Evolutionary conservation across 2,797 vertebrate species (phyloP), one percentile per base, ranked within the genome.

Genomic region (Zenarchopterus dispar): DNA sequence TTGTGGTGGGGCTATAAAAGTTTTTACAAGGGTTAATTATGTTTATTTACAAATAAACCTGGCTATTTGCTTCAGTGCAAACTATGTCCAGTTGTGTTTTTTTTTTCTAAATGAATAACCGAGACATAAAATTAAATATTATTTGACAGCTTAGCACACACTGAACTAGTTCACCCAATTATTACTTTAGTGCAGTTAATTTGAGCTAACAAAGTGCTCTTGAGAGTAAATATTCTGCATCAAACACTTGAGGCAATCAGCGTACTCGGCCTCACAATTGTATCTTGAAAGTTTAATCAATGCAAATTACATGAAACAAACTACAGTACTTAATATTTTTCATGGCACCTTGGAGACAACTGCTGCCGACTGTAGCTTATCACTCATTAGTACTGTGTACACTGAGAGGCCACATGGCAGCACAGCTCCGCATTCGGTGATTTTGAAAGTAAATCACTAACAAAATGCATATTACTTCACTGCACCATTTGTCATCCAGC

Each of bases 221-320:
- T 81, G 67, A 78, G 74, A 87, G 82, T 83, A 80, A 92, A 90
- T 88, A 89, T 81, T 86, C 81, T 50, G 67, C 63, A 84, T 80
- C 75, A 77, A 67, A 82, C 71, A 84, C 87, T 89, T 75, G 24
- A 81, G 53, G 80, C 89, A 93, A 91, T 93, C 88, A 92, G 80
- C 75, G 73, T 51, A 78, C 70, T 71, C 82, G 84, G 77, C 63
- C 74, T 75, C 66, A 77, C 81, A 77, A 63, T 86, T 82, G 78
- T 63, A 82, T 74, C 78, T 77, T 87, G 78, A 90, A 90, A 90
- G 85, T 90, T 91, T 91, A 93, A 93, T 93, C 88, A 88, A 92
- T 92, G 91, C 88, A 93, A 90, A 93, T 91, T 84, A 76, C 76
- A 79, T 28, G 55, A 78, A 68, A 77, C 75, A 82, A 83, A 88